A percentile compares a stretch with the other conserved stretches of the same genome.
phyloP scores from a whole-genome alignment of 2,113 vertebrate genomes.

The Lepidothrix coronata region DNA sequence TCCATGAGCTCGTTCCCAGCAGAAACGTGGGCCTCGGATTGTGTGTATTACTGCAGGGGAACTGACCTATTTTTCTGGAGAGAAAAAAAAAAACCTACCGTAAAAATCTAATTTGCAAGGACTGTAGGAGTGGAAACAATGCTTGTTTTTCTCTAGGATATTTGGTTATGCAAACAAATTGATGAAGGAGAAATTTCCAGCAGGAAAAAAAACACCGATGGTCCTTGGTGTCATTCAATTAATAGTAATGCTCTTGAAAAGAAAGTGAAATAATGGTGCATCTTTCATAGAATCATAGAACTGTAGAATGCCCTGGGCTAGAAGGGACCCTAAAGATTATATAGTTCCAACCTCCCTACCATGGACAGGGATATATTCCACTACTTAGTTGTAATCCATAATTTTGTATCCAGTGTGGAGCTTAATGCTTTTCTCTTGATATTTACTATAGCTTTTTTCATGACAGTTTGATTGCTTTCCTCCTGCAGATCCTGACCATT shows the following conservation, averaged over 20 bases:
- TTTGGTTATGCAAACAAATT: slow-evolving; percentile 11
- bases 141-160: background rate
- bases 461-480: background rate
- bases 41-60: background rate
- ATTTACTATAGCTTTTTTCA: background rate
- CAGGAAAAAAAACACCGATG: background rate
- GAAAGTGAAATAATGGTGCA: background rate
- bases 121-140: background rate
- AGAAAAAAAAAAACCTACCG: background rate
- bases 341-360: background rate
- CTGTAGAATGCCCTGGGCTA: background rate
- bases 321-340: background rate
- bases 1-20: background rate
- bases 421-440: background rate
- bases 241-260: background rate
- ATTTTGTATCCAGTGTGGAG: background rate
- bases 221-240: background rate
- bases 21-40: background rate
- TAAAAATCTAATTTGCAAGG: slow-evolving; percentile 19
- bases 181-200: background rate
- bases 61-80: slow-evolving; percentile 29
- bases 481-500: background rate
- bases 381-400: background rate
- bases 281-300: background rate
- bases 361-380: background rate